Evolutionary conservation across 1,140 invertebrate genomes (phyloP).

Genomic region (Pectinophora gossypiella): DNA sequence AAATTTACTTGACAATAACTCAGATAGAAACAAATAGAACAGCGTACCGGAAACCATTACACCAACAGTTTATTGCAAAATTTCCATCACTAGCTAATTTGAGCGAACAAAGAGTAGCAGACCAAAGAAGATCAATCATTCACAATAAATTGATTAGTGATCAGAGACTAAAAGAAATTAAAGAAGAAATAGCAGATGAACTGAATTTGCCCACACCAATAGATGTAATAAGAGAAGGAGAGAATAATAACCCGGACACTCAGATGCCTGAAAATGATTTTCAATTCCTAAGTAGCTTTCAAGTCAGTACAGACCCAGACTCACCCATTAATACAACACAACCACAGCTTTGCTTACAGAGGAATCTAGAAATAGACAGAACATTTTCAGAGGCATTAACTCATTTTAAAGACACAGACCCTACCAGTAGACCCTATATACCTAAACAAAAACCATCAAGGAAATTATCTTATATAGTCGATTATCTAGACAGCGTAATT

Average conservation of each 20-base stretch:
- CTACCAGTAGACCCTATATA: conserved; percentile 16
- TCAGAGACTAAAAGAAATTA: background rate
- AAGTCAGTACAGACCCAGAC: too few relatives aligned
- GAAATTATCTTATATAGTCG: conserved; percentile 12
- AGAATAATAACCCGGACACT: background rate
- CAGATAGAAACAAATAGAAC: background rate
- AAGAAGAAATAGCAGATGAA: conserved; percentile 1
- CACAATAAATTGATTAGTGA: background rate
- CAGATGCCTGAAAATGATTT: background rate
- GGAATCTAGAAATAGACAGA: background rate
- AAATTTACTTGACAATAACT: background rate
- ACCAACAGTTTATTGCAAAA: background rate
- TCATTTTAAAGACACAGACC: conserved; percentile 1
- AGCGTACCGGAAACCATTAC: background rate
- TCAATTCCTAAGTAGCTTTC: background rate
- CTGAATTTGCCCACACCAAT: background rate
- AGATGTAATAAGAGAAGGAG: background rate
- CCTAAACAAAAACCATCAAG: conserved; percentile 23
- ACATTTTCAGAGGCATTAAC: background rate
- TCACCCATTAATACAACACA: background rate
- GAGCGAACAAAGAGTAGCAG: conserved; percentile 1
- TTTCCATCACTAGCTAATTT: background rate
- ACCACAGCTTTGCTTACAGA: background rate
- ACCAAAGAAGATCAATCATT: conserved; percentile 1
- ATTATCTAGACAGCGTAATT: conserved; percentile 14